Base-by-base conservation (phyloP, 1,140 invertebrate species). In the Bombus superbus region DNA sequence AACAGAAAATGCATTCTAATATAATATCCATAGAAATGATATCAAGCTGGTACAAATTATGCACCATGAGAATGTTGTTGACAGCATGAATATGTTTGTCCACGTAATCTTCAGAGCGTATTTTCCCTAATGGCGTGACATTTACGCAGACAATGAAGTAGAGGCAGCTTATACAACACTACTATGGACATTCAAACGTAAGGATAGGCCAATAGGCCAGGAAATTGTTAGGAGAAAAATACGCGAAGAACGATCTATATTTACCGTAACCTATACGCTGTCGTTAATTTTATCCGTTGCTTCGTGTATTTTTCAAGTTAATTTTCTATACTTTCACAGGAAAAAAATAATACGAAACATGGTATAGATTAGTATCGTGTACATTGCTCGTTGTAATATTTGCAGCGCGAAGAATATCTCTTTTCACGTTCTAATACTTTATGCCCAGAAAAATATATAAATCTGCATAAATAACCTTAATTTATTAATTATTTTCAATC, bases 31-130 rank as follows among this genome's bases (percentile, higher is more conserved):
- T 59, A 38, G 47, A 76, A 25, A 59, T 18, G 32, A 53, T 18
- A 25, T 38, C 35, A 32, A 22, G 18, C 18, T 57, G 44, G 10
- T 22, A 47, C 32, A 10, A 22, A 57, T 57, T 75, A 28, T 38
- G 32, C 32, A 75, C 10, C 32, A 28, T 22, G 44, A 53, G 62
- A 32, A 35, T 32, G 32, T 25, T 75, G 32, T 35, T 35, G 42
- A 75, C 40, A 28, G 40, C 28, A n/a, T 28, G 47, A 76, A 76
- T 76, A 38, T 40, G 25, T 59, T 73, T 38, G 32, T 57, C 13
- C 53, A 8, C 35, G 53, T 76, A 76, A 76, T 57, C 74, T 76
- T 59, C 47, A n/a, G 57, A 59, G 74, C 74, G 47, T 38, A 59
- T 59, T 59, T 53, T 15, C 74, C 53, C 5, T 38, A 75, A 59